These are phyloP conservation scores for Agrenia bidenticulata DNA, from an alignment of 2,888 invertebrate genomes.

Conservation along the genomic window DNA sequence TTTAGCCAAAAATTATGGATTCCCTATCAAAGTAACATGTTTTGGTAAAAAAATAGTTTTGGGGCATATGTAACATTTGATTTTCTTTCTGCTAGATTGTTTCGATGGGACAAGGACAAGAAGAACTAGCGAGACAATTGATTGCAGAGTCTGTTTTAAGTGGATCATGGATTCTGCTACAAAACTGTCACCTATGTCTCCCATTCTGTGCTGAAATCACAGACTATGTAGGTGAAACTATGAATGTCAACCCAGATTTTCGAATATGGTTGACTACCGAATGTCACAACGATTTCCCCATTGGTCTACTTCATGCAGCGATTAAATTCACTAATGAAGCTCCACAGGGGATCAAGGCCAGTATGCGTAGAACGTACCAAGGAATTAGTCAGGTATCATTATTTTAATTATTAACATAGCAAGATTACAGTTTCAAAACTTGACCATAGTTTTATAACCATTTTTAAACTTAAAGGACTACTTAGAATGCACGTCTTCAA, in stretches of 20 bases:
- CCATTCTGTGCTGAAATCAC: constrained; percentile 92
- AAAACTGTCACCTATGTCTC: constrained; percentile 92
- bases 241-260: constrained; percentile 85
- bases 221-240: constrained; percentile 87
- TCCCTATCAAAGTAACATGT: constrained; percentile 27
- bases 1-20: constrained; percentile 84
- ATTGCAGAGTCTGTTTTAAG: constrained; percentile 61
- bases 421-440: background rate
- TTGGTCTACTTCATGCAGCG: constrained; percentile 85
- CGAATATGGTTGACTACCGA: constrained; percentile 93
- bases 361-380: constrained; percentile 77
- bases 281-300: constrained; percentile 88
- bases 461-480: constrained; percentile 66
- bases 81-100: constrained; percentile 60
- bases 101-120: constrained; percentile 98
- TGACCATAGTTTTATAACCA: constrained; percentile 7
- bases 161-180: constrained; percentile 90
- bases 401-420: background rate
- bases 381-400: constrained; percentile 68
- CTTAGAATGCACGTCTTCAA: constrained; percentile 84
- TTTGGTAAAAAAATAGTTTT: constrained; percentile 10
- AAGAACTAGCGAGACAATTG: constrained; percentile 78
- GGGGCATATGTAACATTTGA: background rate
- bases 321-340: constrained; percentile 98
- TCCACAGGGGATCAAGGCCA: constrained; percentile 81